These are phyloP conservation scores for Melanophora roralis DNA, from an alignment of 2,888 invertebrate genomes.

Conservation along the genomic window DNA sequence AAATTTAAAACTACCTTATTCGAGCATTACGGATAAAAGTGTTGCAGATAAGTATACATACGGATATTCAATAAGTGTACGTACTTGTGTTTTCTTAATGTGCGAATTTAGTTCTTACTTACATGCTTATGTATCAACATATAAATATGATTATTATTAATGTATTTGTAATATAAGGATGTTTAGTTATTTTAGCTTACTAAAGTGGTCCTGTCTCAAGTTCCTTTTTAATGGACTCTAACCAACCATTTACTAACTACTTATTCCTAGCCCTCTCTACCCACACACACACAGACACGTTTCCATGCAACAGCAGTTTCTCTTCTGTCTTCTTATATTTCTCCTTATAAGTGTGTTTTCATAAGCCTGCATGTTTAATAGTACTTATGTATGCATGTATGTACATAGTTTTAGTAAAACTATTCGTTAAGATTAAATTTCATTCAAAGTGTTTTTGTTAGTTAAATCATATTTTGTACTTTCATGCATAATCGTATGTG, in stretches of 20 bases:
- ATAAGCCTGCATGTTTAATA: too few species aligned
- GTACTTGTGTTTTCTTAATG: neutral
- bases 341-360: neutral
- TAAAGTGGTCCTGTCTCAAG: slow-evolving; percentile 43
- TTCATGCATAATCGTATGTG: too few species aligned
- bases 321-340: neutral
- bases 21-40: neutral
- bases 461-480: slow-evolving; percentile 46
- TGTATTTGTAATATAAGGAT: slow-evolving; percentile 56
- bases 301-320: too few species aligned
- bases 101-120: too few species aligned
- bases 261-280: neutral
- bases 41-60: neutral
- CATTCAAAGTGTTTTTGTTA: slow-evolving; percentile 59
- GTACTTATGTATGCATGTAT: too few species aligned
- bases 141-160: neutral
- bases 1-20: too few species aligned
- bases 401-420: slow-evolving; percentile 41
- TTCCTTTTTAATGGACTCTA: slow-evolving; percentile 59
- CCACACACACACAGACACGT: neutral
- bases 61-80: neutral
- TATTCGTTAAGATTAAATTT: slow-evolving; percentile 61
- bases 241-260: slow-evolving; percentile 51
- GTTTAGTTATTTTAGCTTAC: slow-evolving; percentile 55
- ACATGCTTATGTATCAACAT: neutral